Evolutionary conservation across 64 coral and sea anemone species (phyloP).

Genomic region (Acropora yongei): DNA sequence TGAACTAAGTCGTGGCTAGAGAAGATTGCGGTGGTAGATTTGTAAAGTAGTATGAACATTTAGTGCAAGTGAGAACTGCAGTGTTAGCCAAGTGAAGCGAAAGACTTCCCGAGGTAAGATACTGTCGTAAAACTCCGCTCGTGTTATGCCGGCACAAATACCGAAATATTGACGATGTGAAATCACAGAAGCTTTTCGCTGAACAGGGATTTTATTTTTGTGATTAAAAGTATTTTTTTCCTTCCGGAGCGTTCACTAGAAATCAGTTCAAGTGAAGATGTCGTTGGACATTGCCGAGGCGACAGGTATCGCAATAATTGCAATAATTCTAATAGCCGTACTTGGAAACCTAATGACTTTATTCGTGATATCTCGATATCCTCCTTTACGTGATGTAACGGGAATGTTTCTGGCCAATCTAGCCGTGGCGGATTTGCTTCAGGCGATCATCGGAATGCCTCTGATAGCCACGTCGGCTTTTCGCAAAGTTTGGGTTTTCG

Average conservation of each 20-base stretch:
- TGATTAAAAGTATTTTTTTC: background rate
- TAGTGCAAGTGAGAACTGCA: background rate
- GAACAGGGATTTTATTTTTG: background rate
- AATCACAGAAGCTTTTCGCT: too few species aligned
- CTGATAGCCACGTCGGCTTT: constrained; percentile 75
- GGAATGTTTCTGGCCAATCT: constrained; percentile 75
- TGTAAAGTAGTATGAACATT: background rate
- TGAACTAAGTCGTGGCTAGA: too few species aligned
- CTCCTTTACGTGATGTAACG: constrained; percentile 60
- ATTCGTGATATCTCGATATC: constrained; percentile 31
- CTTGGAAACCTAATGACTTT: constrained; percentile 56
- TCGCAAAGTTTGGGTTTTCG: constrained; percentile 57
- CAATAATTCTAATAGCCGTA: constrained; percentile 54
- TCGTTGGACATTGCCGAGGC: background rate
- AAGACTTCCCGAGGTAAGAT: background rate
- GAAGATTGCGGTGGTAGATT: too few species aligned
- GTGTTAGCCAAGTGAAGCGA: background rate
- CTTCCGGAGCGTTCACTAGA: background rate
- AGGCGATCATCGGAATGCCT: constrained; percentile 62
- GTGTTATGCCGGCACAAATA: too few species aligned
- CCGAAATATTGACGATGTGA: too few species aligned
- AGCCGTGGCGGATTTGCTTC: constrained; percentile 70
- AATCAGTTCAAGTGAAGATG: background rate
- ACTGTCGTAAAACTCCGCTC: too few species aligned
- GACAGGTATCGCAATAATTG: constrained; percentile 17